Evolutionary conservation across 2,113 vertebrate genomes (phyloP).

Genomic region (Garra rufa): DNA sequence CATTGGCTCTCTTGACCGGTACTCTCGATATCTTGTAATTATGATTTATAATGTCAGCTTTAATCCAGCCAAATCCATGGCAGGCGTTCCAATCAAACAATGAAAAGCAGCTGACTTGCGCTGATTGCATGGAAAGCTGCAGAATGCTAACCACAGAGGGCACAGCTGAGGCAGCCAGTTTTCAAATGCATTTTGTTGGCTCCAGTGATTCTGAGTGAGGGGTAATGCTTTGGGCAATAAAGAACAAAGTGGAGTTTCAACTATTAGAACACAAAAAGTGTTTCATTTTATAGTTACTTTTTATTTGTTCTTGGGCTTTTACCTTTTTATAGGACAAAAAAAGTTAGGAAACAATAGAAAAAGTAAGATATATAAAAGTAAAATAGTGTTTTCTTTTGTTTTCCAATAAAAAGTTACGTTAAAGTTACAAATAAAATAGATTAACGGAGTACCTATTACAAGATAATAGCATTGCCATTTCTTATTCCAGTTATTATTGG

Average conservation of each 20-base stretch:
- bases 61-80: slow-evolving; percentile 31
- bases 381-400: too few relatives aligned
- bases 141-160: slow-evolving; percentile 12
- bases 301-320: neutral
- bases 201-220: slow-evolving; percentile 35
- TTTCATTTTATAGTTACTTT: neutral
- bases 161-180: slow-evolving; percentile 40
- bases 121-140: slow-evolving; percentile 35
- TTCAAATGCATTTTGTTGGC: slow-evolving; percentile 33
- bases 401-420: too few relatives aligned
- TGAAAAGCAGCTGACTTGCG: slow-evolving; percentile 35
- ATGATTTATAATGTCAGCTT: slow-evolving; percentile 44
- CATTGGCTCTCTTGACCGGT: neutral
- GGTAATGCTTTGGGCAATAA: neutral
- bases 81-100: slow-evolving; percentile 14
- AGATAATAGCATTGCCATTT: too few relatives aligned
- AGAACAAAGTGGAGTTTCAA: slow-evolving; percentile 30
- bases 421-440: too few relatives aligned
- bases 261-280: neutral
- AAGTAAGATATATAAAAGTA: too few relatives aligned
- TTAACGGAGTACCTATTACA: too few relatives aligned
- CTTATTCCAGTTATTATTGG: too few relatives aligned
- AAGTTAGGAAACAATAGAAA: neutral
- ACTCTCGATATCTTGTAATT: slow-evolving; percentile 44
- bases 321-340: neutral